phyloP scores from a whole-genome alignment of 1,140 invertebrate species.

The Heliconius himera region DNA sequence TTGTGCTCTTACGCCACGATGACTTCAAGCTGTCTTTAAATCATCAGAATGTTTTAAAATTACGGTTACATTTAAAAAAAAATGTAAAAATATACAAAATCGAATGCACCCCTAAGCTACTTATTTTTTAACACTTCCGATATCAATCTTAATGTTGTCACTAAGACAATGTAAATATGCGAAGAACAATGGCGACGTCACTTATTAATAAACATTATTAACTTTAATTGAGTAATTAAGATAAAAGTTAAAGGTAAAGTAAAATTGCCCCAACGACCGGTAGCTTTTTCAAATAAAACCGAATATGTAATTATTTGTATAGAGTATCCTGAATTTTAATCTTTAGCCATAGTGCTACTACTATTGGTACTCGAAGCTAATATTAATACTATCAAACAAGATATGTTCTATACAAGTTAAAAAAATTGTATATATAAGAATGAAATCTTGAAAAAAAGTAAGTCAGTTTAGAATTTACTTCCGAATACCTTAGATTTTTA shows the following conservation, averaged over 20 bases:
- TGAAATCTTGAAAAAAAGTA: too few species aligned
- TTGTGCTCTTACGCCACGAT: too few species aligned
- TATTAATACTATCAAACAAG: background rate
- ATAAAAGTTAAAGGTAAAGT: conserved; percentile 62
- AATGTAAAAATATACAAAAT: conserved; percentile 1
- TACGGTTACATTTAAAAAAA: background rate
- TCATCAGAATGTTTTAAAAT: background rate
- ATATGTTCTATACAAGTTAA: too few species aligned
- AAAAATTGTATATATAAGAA: too few species aligned
- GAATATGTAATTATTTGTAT: conserved; percentile 56
- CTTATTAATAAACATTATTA: conserved; percentile 51
- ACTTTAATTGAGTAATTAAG: conserved; percentile 75
- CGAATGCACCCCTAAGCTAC: background rate
- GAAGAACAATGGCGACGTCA: conserved; percentile 24
- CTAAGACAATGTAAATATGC: conserved; percentile 36
- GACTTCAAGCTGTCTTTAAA: too few species aligned
- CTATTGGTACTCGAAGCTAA: conserved; percentile 29
- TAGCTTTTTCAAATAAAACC: conserved; percentile 62
- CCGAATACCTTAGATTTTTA: too few species aligned
- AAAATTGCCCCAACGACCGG: conserved; percentile 65
- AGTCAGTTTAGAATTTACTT: too few species aligned
- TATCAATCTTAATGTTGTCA: conserved; percentile 38
- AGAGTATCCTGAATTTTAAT: conserved; percentile 52
- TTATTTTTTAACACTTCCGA: conserved; percentile 24
- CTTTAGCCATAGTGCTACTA: conserved; percentile 34